These are phyloP conservation scores for Lypha dubia DNA, from an alignment of 2,888 invertebrate species.

Conservation along the genomic window DNA sequence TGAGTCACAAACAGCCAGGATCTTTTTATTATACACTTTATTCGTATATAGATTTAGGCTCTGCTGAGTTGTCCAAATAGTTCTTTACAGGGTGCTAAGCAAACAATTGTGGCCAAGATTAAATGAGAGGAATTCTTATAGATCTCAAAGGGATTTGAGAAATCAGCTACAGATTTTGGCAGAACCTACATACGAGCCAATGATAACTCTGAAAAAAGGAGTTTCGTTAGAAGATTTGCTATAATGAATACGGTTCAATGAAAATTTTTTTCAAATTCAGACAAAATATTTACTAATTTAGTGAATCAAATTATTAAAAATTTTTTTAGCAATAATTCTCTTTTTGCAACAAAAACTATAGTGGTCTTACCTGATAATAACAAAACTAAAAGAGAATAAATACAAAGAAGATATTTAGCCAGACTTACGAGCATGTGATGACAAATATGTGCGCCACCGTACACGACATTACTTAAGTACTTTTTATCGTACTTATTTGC, in stretches of 20 bases:
- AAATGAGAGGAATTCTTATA: background rate
- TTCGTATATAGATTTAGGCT: background rate
- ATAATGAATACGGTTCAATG: too few species aligned
- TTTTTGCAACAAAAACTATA: background rate
- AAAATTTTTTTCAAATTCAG: too few species aligned
- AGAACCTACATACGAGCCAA: too few species aligned
- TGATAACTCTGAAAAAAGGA: too few species aligned
- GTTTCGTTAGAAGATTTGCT: too few species aligned
- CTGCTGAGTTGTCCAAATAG: conserved; percentile 15
- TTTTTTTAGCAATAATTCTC: too few species aligned
- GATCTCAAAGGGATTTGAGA: too few species aligned
- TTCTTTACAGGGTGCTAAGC: background rate
- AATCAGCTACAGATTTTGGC: too few species aligned
- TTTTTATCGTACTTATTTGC: conserved; percentile 69
- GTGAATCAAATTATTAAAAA: too few species aligned
- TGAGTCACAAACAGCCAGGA: conserved; percentile 66
- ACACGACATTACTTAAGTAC: conserved; percentile 68
- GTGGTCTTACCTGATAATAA: conserved; percentile 34
- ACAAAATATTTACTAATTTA: too few species aligned
- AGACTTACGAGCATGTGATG: conserved; percentile 66
- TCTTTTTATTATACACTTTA: background rate
- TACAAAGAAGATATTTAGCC: conserved; percentile 20
- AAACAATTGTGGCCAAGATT: background rate
- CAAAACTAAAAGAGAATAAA: background rate
- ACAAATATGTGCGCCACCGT: conserved; percentile 73